phyloP scores from a whole-genome alignment of 2,113 vertebrate genomes.

The Terrapene triunguis region DNA sequence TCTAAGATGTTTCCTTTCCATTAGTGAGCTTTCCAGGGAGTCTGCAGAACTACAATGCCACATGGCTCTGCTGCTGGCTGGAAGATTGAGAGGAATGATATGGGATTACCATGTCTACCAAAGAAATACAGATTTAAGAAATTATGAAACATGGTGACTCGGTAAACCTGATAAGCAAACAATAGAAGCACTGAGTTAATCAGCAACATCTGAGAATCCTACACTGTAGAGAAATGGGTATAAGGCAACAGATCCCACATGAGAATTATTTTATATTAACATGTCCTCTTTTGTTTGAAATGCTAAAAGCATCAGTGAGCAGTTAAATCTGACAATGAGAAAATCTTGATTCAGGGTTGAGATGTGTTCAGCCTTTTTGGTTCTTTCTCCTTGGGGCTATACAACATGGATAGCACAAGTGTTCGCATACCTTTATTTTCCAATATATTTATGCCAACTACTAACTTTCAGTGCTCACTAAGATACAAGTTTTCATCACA shows the following conservation, averaged over 20 bases:
- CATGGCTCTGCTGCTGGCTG: not conserved
- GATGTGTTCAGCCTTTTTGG: not conserved
- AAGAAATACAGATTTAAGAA: not conserved
- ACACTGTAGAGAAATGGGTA: not conserved
- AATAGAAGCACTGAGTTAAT: not conserved
- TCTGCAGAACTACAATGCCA: not conserved
- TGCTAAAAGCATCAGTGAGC: not conserved
- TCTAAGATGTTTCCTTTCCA: not conserved
- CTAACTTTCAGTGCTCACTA: not conserved
- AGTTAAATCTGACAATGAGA: not conserved
- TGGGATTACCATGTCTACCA: not conserved
- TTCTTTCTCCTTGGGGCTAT: not conserved
- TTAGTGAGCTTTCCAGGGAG: not conserved
- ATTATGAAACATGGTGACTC: not conserved
- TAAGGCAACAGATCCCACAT: not conserved
- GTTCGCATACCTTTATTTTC: not conserved
- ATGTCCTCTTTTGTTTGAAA: not conserved
- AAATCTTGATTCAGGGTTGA: not conserved
- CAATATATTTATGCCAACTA: fast-evolving
- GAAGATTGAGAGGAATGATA: not conserved
- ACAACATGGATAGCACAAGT: fast-evolving
- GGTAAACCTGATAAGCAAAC: not conserved
- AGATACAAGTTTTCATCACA: not conserved
- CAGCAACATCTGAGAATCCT: not conserved
- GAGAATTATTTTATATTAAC: not conserved